Evolutionary conservation across 2,797 vertebrate genomes (phyloP).

Genomic region (Pelobates cultripes): DNA sequence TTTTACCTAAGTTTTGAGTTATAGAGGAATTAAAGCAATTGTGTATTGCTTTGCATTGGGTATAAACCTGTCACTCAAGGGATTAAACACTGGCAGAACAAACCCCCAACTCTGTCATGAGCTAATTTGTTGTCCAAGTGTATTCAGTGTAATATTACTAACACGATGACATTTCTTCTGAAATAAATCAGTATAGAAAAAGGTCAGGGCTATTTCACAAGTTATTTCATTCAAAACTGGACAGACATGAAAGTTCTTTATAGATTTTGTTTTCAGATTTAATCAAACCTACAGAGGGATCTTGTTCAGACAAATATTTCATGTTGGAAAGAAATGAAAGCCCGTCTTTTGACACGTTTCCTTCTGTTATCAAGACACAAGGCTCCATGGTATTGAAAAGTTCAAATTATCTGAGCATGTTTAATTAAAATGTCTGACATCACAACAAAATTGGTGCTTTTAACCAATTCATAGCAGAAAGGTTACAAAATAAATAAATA

Average conservation of each 20-base stretch:
- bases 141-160: neutral
- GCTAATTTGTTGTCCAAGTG: neutral
- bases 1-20: too few species aligned
- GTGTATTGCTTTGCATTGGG: neutral
- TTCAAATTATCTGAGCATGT: neutral
- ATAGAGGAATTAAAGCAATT: neutral
- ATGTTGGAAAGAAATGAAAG: constrained; percentile 38
- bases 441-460: neutral
- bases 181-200: constrained; percentile 36
- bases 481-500: too few species aligned
- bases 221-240: constrained; percentile 5
- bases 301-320: constrained; percentile 44
- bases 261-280: constrained; percentile 12
- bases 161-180: constrained; percentile 19
- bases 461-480: neutral
- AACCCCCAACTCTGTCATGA: neutral
- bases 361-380: neutral
- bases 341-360: neutral
- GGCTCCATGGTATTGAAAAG: constrained; percentile 12
- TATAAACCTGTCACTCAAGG: neutral
- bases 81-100: neutral
- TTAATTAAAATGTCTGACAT: neutral
- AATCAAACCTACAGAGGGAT: constrained; percentile 25
- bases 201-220: constrained; percentile 21
- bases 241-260: constrained; percentile 22